Conservation (phyloP, 2,797 vertebrate genomes). For the Taeniopygia guttata region DNA sequence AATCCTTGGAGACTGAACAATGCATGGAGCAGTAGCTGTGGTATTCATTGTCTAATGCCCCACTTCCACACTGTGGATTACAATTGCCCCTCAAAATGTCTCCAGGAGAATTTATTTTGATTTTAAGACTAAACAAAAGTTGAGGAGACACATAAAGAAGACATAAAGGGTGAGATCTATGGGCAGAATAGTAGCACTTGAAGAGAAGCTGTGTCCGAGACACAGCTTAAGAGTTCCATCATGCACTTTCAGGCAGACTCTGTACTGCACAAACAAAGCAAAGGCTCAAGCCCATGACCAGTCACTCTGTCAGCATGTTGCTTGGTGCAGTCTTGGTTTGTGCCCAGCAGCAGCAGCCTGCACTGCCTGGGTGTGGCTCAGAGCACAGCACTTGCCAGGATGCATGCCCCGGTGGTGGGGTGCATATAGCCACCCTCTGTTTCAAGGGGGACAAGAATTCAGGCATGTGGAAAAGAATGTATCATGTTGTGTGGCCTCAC, state of each 20-base stretch:
- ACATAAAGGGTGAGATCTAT: accelerated
- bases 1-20: background rate
- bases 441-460: background rate
- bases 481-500: background rate
- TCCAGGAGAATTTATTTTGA: background rate
- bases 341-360: background rate
- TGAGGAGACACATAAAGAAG: background rate
- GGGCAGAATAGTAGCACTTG: background rate
- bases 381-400: background rate
- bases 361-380: background rate
- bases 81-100: background rate
- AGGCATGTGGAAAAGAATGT: background rate
- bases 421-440: background rate
- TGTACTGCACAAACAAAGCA: background rate
- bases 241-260: background rate
- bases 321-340: background rate
- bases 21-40: background rate
- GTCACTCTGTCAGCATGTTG: background rate
- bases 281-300: background rate
- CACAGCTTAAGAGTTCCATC: background rate
- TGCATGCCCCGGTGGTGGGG: background rate
- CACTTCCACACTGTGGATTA: background rate
- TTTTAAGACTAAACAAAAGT: background rate
- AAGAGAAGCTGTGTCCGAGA: background rate
- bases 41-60: background rate